Evolutionary conservation across 2,113 vertebrate genomes (phyloP).

Genomic region (Oreochromis aureus): DNA sequence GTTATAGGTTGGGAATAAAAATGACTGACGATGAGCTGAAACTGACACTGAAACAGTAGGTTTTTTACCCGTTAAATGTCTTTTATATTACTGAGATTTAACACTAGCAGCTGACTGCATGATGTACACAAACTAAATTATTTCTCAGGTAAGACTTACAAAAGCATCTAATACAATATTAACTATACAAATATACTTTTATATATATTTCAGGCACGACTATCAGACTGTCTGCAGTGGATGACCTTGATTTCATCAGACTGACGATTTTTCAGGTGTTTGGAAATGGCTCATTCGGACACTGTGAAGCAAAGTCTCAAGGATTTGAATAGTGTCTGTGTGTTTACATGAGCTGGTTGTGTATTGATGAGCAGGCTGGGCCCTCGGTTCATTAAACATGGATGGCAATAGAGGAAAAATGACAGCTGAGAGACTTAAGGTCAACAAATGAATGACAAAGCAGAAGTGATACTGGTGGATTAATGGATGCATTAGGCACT

Average conservation of each 20-base stretch:
- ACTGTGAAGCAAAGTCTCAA: neutral
- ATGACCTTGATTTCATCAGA: neutral
- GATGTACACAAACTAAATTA: neutral
- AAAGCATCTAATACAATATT: neutral
- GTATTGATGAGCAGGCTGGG: slow-evolving; percentile 13
- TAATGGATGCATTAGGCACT: neutral
- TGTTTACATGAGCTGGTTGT: neutral
- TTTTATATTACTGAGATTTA: neutral
- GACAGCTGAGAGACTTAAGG: slow-evolving; percentile 22
- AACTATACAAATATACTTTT: neutral
- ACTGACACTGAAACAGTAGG: neutral
- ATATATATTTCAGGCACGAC: neutral
- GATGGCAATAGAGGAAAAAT: slow-evolving; percentile 4
- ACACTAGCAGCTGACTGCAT: neutral
- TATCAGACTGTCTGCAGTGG: neutral
- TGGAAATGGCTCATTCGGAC: neutral
- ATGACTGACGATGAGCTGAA: neutral
- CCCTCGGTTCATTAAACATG: slow-evolving; percentile 28
- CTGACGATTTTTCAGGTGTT: neutral
- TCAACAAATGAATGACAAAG: slow-evolving; percentile 8
- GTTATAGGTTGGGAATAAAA: neutral
- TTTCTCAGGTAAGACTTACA: neutral
- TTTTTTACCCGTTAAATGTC: neutral
- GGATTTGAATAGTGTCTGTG: neutral
- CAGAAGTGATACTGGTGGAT: neutral